Percentiles rank a stretch among this genome's conserved stretches.
phyloP scores from a whole-genome alignment of 2,888 invertebrate genomes.

The Oscheius onirici region DNA sequence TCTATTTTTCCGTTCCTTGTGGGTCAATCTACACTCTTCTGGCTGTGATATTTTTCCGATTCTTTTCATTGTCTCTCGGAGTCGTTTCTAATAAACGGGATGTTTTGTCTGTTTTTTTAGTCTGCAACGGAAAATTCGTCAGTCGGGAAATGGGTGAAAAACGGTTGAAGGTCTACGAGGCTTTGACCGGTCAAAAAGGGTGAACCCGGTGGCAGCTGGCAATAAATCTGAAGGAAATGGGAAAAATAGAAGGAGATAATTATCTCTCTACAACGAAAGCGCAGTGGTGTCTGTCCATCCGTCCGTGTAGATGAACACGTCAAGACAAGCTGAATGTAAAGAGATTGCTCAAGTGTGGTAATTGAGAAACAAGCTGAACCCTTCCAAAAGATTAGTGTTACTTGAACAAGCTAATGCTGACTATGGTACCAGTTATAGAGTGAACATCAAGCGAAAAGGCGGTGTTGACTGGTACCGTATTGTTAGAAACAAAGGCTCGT shows the following conservation, averaged over 20 bases:
- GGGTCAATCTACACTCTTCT: slow-evolving; percentile 7
- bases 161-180: not conserved
- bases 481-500: too few relatives aligned
- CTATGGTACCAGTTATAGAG: too few relatives aligned
- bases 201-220: not conserved
- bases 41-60: slow-evolving; percentile 22
- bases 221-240: not conserved
- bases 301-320: not conserved
- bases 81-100: slow-evolving; percentile 15
- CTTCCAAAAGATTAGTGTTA: too few relatives aligned
- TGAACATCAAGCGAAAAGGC: too few relatives aligned
- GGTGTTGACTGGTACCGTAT: too few relatives aligned
- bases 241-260: not conserved
- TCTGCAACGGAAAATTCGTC: not conserved
- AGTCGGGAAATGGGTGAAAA: not conserved
- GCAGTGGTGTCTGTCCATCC: too few relatives aligned
- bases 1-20: slow-evolving; percentile 5
- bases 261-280: too few relatives aligned
- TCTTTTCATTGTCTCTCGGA: slow-evolving; percentile 28
- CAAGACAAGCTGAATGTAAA: not conserved
- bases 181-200: not conserved
- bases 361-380: too few relatives aligned
- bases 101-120: slow-evolving; percentile 69
- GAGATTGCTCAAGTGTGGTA: too few relatives aligned
- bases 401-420: too few relatives aligned